These are phyloP conservation scores for Reticulitermes lucifugus DNA, from an alignment of 2,888 invertebrate species.

Conservation along the genomic window DNA sequence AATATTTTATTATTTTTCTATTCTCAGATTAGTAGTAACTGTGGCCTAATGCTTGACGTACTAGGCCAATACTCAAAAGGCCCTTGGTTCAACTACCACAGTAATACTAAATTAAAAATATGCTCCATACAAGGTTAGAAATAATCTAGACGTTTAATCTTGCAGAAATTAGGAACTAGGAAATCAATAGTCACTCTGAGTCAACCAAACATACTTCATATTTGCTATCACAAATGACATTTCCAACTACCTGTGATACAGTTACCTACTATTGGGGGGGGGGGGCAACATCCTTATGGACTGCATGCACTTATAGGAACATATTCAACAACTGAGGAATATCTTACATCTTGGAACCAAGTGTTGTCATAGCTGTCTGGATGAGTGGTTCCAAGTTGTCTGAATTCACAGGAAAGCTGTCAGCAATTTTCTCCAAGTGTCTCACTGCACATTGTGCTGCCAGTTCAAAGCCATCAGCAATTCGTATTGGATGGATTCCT, in stretches of 20 bases:
- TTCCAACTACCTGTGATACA: not conserved
- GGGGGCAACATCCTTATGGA: too few relatives aligned
- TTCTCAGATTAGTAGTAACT: not conserved
- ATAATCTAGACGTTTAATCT: too few relatives aligned
- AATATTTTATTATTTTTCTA: not conserved
- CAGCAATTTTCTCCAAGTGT: constrained; percentile 89
- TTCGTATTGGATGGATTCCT: constrained; percentile 98
- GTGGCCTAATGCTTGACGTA: not conserved
- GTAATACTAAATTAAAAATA: too few relatives aligned
- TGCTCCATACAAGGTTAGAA: too few relatives aligned
- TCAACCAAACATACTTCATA: not conserved
- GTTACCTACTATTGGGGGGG: too few relatives aligned
- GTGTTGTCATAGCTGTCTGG: constrained; percentile 96
- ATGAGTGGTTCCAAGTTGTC: constrained; percentile 89
- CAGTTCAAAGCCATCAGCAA: constrained; percentile 98
- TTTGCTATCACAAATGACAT: not conserved
- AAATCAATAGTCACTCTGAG: too few relatives aligned
- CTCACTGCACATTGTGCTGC: constrained; percentile 91
- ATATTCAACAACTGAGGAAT: not conserved
- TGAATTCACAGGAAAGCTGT: constrained; percentile 87
- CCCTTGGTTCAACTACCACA: too few relatives aligned
- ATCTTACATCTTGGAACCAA: constrained; percentile 95
- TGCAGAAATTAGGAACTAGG: too few relatives aligned
- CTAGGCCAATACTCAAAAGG: too few relatives aligned
- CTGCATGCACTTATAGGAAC: too few relatives aligned